Percentiles rank a stretch among this genome's conserved stretches.
These are phyloP conservation scores for Harpalus rubripes DNA, from an alignment of 2,888 invertebrate species.

Conservation along the genomic window DNA sequence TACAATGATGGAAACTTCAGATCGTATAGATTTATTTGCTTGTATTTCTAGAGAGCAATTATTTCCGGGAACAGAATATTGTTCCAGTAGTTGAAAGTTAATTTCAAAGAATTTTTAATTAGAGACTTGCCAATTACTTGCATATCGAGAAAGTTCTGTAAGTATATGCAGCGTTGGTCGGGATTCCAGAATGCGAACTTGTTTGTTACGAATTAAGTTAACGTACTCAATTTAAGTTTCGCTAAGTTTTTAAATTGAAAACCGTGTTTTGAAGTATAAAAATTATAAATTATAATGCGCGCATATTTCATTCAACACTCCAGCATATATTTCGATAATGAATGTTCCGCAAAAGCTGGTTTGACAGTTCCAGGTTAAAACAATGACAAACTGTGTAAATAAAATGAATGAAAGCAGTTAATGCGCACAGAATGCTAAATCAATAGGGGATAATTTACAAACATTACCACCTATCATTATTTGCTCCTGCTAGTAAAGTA, in stretches of 20 bases:
- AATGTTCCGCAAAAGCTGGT: constrained; percentile 8
- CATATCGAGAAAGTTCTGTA: constrained; percentile 41
- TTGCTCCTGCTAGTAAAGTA: too few species aligned
- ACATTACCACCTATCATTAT: not conserved
- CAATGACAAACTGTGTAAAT: constrained; percentile 5
- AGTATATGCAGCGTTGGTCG: constrained; percentile 21
- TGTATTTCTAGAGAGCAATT: constrained; percentile 8
- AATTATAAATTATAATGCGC: constrained; percentile 25
- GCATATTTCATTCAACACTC: constrained; percentile 9
- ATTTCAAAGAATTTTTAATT: constrained; percentile 44
- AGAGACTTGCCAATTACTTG: constrained; percentile 37
- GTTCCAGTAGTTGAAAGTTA: constrained; percentile 16
- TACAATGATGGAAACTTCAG: constrained; percentile 2
- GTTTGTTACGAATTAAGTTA: constrained; percentile 37
- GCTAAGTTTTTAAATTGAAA: constrained; percentile 30
- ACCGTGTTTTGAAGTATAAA: constrained; percentile 10
- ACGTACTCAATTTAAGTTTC: constrained; percentile 42
- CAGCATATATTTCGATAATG: not conserved
- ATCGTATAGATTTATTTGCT: constrained; percentile 13
- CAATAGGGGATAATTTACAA: not conserved
- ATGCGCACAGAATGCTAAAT: not conserved
- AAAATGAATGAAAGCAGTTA: not conserved
- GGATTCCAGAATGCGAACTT: constrained; percentile 15
- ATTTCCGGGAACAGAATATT: not conserved
- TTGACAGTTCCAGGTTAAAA: constrained; percentile 22